These are phyloP conservation scores for Orestias chungarensis DNA, from an alignment of 2,797 vertebrate genomes.

Conservation along the genomic window DNA sequence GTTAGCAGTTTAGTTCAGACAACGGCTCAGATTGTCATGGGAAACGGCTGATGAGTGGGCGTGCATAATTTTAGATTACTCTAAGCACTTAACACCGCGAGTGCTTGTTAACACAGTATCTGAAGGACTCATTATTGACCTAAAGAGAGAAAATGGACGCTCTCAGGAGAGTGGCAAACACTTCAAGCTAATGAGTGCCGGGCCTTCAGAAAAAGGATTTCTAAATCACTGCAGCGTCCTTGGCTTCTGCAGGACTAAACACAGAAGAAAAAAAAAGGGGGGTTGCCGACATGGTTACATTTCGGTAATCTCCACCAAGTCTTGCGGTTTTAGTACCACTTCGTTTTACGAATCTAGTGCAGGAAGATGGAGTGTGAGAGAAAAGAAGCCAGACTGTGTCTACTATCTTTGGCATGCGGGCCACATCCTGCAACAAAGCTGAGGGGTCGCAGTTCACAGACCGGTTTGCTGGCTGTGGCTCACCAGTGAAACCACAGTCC, in stretches of 20 bases:
- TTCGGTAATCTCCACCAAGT: slow-evolving; percentile 15
- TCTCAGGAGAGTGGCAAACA: slow-evolving; percentile 9
- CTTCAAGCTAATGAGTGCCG: slow-evolving; percentile 9
- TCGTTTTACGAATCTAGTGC: slow-evolving; percentile 21
- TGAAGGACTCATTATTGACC: slow-evolving; percentile 16
- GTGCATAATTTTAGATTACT: slow-evolving; percentile 27
- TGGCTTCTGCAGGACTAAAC: slow-evolving; percentile 1
- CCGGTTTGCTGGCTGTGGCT: slow-evolving; percentile 32
- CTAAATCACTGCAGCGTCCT: slow-evolving; percentile 3
- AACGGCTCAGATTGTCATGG: neutral
- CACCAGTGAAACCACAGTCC: slow-evolving; percentile 31
- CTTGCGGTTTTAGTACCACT: slow-evolving; percentile 7
- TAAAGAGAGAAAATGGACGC: slow-evolving; percentile 8
- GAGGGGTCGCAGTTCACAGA: slow-evolving; percentile 56
- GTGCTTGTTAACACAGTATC: neutral
- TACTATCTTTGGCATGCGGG: slow-evolving; percentile 63
- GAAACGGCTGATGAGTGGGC: slow-evolving; percentile 17
- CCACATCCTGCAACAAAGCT: slow-evolving; percentile 65
- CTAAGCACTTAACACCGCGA: neutral
- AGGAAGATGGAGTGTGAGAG: slow-evolving; percentile 27
- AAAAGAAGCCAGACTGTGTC: slow-evolving; percentile 62
- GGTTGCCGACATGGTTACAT: slow-evolving; percentile 3
- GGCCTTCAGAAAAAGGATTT: neutral
- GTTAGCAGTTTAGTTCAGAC: slow-evolving; percentile 4
- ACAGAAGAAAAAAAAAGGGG: too few species aligned